Percentiles rank a stretch among this genome's conserved stretches.
Evolutionary conservation across 1,140 invertebrate species (phyloP).

Genomic region (Aradophagus sp.): DNA sequence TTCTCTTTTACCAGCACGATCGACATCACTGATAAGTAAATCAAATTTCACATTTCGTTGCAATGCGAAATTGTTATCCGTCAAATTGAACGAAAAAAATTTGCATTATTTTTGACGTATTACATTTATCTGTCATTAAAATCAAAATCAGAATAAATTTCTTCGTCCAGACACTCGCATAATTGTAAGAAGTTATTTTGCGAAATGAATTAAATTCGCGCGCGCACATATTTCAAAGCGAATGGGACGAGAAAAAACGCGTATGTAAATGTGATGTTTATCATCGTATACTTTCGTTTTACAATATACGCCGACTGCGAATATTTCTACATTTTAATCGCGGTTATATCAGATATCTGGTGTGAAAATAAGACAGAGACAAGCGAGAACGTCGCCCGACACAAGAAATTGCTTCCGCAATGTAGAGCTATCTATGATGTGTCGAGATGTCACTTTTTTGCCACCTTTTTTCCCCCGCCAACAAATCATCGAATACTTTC

Average conservation of each 20-base stretch:
- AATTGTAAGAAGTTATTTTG: neutral
- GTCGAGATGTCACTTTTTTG: slow-evolving; percentile 33
- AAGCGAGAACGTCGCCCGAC: slow-evolving; percentile 49
- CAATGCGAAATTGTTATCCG: too few relatives aligned
- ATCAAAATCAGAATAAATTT: too few relatives aligned
- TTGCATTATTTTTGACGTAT: too few relatives aligned
- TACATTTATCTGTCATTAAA: too few relatives aligned
- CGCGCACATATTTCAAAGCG: neutral
- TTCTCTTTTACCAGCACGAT: too few relatives aligned
- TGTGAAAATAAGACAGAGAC: slow-evolving; percentile 50
- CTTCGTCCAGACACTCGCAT: too few relatives aligned
- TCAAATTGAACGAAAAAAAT: too few relatives aligned
- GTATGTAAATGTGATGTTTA: slow-evolving; percentile 32
- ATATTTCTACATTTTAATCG: slow-evolving; percentile 49
- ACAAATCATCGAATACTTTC: slow-evolving; percentile 29
- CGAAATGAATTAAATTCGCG: slow-evolving; percentile 2
- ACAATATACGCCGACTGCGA: slow-evolving; percentile 24
- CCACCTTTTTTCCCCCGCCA: slow-evolving; percentile 14
- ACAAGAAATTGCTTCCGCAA: slow-evolving; percentile 53
- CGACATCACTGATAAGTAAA: too few relatives aligned
- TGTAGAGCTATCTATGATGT: slow-evolving; percentile 42
- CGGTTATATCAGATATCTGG: slow-evolving; percentile 48
- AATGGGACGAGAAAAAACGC: neutral
- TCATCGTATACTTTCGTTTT: slow-evolving; percentile 43
- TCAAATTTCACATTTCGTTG: too few relatives aligned